A percentile compares a stretch with the other conserved stretches of the same genome.
Evolutionary conservation across 2,888 invertebrate genomes (phyloP).

Genomic region (Blastobasis lacticolella): DNA sequence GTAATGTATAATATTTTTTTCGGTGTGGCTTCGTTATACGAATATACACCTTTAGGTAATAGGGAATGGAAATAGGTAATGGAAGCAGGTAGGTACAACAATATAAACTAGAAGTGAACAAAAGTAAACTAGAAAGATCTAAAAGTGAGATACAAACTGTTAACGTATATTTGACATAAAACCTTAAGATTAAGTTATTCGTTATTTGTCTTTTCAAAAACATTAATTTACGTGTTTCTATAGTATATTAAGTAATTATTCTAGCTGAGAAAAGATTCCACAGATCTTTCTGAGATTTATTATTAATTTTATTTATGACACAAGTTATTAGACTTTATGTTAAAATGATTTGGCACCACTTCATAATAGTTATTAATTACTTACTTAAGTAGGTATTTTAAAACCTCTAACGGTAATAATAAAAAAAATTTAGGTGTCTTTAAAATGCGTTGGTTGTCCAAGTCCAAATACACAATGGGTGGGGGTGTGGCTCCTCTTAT

Average conservation of each 20-base stretch:
- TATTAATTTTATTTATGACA: not conserved
- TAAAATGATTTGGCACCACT: slow-evolving; percentile 5
- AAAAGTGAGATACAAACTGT: too few relatives aligned
- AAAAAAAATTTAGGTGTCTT: too few relatives aligned
- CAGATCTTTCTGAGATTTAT: slow-evolving; percentile 28
- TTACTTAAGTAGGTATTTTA: not conserved
- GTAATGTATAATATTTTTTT: too few relatives aligned
- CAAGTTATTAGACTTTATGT: not conserved
- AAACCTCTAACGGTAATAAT: not conserved
- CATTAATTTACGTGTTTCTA: slow-evolving; percentile 2
- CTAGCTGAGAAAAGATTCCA: slow-evolving; percentile 13
- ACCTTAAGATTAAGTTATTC: slow-evolving; percentile 27
- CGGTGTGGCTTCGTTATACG: too few relatives aligned
- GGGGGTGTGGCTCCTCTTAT: too few relatives aligned
- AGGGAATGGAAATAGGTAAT: too few relatives aligned
- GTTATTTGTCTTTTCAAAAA: slow-evolving; percentile 45
- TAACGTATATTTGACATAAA: slow-evolving; percentile 9
- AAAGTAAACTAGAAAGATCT: too few relatives aligned
- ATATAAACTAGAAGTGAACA: too few relatives aligned
- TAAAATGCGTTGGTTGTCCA: too few relatives aligned
- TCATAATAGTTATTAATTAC: not conserved
- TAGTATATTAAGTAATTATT: not conserved
- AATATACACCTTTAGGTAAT: too few relatives aligned
- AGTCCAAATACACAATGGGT: too few relatives aligned
- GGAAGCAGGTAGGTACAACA: too few relatives aligned